Evolutionary conservation across 2,797 vertebrate genomes (phyloP).

Genomic region (Phalloptychus januarius): DNA sequence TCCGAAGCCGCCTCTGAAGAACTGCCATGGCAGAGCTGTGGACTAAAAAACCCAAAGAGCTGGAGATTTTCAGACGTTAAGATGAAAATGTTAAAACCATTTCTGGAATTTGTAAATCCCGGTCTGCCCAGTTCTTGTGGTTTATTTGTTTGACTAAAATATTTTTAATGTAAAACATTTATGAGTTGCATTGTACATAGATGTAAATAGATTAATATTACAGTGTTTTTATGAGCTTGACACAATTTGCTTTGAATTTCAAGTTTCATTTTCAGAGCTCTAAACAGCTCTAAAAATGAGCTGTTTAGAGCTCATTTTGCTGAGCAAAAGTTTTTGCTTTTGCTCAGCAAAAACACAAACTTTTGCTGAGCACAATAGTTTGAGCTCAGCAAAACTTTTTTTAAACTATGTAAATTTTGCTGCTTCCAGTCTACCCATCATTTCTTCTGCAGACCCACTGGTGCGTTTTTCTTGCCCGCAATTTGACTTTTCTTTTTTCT

Average conservation of each 20-base stretch:
- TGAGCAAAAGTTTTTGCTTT: too few relatives aligned
- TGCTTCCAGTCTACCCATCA: slow-evolving; percentile 72
- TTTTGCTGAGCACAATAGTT: too few relatives aligned
- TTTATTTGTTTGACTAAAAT: slow-evolving; percentile 57
- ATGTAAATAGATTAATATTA: slow-evolving; percentile 82
- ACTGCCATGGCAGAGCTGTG: slow-evolving; percentile 60
- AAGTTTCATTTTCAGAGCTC: slow-evolving; percentile 42
- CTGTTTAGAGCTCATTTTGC: too few relatives aligned
- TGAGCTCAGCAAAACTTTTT: slow-evolving; percentile 34
- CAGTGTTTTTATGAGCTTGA: slow-evolving; percentile 62
- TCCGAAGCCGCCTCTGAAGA: slow-evolving; percentile 53
- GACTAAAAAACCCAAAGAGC: slow-evolving; percentile 22
- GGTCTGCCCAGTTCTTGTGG: slow-evolving; percentile 30
- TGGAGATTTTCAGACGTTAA: slow-evolving; percentile 27
- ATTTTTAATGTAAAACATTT: slow-evolving; percentile 75
- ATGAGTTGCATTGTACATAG: slow-evolving; percentile 73
- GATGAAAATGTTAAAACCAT: slow-evolving; percentile 22
- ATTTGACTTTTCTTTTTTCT: not conserved
- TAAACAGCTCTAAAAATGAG: too few relatives aligned
- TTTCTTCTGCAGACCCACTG: slow-evolving; percentile 64
- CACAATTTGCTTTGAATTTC: slow-evolving; percentile 59
- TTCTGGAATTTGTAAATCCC: slow-evolving; percentile 67
- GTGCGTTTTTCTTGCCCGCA: slow-evolving; percentile 45
- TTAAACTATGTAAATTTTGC: slow-evolving; percentile 63
- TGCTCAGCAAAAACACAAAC: too few relatives aligned